Conservation (phyloP, 1,140 invertebrate species). For the Eupeodes corollae region DNA sequence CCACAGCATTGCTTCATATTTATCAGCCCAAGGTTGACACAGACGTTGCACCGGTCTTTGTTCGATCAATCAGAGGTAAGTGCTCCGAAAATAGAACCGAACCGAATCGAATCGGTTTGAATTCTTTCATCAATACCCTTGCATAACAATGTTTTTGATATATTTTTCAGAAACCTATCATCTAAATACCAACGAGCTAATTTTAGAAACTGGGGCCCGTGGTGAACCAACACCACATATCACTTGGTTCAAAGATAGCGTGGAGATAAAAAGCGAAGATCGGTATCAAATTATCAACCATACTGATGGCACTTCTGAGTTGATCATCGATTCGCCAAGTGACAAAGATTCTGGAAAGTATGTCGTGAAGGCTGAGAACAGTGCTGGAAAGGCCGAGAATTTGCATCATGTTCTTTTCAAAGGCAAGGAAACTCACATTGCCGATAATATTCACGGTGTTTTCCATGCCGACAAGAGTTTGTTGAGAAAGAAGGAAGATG, state of each 20-base stretch:
- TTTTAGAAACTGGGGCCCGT: constrained; percentile 46
- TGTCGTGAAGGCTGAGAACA: constrained; percentile 27
- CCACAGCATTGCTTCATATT: constrained; percentile 40
- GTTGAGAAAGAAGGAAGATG: constrained; percentile 22
- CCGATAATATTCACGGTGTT: constrained; percentile 35
- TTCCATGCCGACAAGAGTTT: constrained; percentile 35
- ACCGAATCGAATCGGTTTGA: not conserved
- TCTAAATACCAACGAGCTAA: constrained; percentile 31
- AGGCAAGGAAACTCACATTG: constrained; percentile 27
- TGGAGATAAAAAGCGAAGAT: constrained; percentile 39
- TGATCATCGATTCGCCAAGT: constrained; percentile 28
- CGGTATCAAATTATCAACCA: constrained; percentile 24
- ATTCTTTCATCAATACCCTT: too few relatives aligned
- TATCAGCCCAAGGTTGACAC: constrained; percentile 27
- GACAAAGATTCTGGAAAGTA: constrained; percentile 32
- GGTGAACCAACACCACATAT: constrained; percentile 66
- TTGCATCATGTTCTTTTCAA: constrained; percentile 28
- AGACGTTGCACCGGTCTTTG: constrained; percentile 32
- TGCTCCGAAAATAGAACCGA: not conserved
- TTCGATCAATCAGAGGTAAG: constrained; percentile 36
- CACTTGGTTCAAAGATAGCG: constrained; percentile 73
- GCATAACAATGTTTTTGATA: constrained; percentile 12
- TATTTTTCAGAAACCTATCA: constrained; percentile 30
- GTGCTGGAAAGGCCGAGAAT: constrained; percentile 31
- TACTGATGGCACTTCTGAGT: constrained; percentile 28